phyloP scores from a whole-genome alignment of 2,888 invertebrate genomes.

The Macrosoma leucophasiata region DNA sequence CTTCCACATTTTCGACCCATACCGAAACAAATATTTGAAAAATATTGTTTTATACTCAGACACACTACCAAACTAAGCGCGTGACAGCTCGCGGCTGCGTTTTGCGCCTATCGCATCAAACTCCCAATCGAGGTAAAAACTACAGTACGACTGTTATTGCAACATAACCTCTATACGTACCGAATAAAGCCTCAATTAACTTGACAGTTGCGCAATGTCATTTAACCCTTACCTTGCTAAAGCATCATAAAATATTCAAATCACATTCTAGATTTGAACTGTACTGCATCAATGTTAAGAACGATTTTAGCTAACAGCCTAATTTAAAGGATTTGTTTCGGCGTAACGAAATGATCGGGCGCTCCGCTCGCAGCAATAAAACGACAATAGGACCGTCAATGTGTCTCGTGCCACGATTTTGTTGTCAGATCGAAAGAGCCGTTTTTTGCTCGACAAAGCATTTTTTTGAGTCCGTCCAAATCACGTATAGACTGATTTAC shows the following conservation, averaged over 20 bases:
- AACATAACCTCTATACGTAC: conserved; percentile 25
- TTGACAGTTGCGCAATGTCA: conserved; percentile 10
- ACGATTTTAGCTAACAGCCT: conserved; percentile 17
- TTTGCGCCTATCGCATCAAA: conserved; percentile 46
- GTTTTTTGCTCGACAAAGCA: conserved; percentile 33
- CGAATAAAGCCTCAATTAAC: conserved; percentile 14
- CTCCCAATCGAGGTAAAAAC: conserved; percentile 39
- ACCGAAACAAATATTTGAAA: no score
- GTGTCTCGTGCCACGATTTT: conserved; percentile 69
- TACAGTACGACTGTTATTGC: conserved; percentile 17
- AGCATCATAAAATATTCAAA: conserved; percentile 19
- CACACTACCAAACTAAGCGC: no score
- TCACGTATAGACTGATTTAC: conserved; percentile 47
- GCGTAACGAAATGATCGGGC: conserved; percentile 52
- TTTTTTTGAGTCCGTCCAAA: conserved; percentile 48
- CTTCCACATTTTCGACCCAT: no score
- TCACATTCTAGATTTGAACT: conserved; percentile 19
- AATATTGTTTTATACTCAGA: no score
- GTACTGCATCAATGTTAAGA: conserved; percentile 6
- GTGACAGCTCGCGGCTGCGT: conserved; percentile 68
- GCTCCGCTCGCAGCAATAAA: conserved; percentile 45
- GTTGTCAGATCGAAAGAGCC: conserved; percentile 35
- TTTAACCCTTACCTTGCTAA: conserved; percentile 25
- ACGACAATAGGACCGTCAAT: conserved; percentile 57
- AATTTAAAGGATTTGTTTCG: conserved; percentile 38